Evolutionary conservation across 2,113 vertebrate genomes (phyloP).

Genomic region (Suncus etruscus): DNA sequence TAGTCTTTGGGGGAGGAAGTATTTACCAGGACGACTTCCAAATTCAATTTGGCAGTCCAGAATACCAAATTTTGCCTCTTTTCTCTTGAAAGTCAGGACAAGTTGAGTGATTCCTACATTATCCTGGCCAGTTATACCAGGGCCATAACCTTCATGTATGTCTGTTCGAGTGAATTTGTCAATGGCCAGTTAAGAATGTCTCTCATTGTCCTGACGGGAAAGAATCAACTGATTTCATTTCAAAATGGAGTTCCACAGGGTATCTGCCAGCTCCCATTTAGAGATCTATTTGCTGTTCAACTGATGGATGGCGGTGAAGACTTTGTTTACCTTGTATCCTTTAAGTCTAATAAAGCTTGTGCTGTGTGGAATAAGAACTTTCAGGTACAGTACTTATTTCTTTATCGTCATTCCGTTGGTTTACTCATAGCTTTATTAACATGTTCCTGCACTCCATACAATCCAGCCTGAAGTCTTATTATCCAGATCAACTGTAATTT

Average conservation of each 20-base stretch:
- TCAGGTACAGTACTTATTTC: constrained; percentile 87
- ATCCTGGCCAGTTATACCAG: constrained; percentile 91
- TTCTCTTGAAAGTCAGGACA: constrained; percentile 84
- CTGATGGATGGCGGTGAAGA: constrained; percentile 85
- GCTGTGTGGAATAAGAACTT: constrained; percentile 91
- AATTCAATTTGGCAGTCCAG: constrained; percentile 81
- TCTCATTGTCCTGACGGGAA: constrained; percentile 89
- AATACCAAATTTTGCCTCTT: constrained; percentile 86
- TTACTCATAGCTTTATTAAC: background rate
- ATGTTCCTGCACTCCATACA: background rate
- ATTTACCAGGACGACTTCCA: constrained; percentile 33
- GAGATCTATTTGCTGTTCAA: constrained; percentile 88
- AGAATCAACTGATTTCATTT: constrained; percentile 92
- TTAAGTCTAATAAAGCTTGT: constrained; percentile 88
- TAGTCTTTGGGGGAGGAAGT: constrained; percentile 58
- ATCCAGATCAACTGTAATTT: background rate
- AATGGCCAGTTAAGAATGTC: constrained; percentile 83
- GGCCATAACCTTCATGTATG: constrained; percentile 86
- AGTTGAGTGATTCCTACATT: constrained; percentile 84
- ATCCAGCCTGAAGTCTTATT: constrained; percentile 30
- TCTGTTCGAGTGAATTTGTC: constrained; percentile 83
- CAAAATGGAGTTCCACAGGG: constrained; percentile 90
- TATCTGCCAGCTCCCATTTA: constrained; percentile 91
- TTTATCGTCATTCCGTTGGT: background rate
- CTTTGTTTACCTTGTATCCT: constrained; percentile 89